phyloP scores from a whole-genome alignment of 2,888 invertebrate genomes.

The Microctonus aethiopoides region DNA sequence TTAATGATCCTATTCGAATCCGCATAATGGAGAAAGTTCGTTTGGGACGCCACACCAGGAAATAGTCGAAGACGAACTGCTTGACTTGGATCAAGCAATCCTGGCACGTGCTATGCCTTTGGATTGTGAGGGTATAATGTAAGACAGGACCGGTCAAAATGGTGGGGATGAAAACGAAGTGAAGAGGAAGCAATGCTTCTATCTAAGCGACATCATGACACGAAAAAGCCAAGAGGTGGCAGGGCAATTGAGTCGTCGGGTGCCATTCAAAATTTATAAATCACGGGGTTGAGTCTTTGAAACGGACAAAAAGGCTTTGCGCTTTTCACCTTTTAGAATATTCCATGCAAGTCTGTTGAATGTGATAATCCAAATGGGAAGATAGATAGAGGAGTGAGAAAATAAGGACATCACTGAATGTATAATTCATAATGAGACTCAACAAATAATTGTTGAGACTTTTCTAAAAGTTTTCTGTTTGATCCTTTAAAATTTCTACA shows the following conservation, averaged over 20 bases:
- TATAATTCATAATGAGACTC: not conserved
- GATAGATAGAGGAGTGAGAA: not conserved
- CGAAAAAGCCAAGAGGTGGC: not conserved
- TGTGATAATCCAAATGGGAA: not conserved
- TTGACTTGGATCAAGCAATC: conserved; percentile 18
- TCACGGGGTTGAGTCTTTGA: conserved; percentile 7
- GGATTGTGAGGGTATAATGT: not conserved
- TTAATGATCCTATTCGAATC: conserved; percentile 46
- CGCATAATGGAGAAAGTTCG: conserved; percentile 46
- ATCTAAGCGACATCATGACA: not conserved
- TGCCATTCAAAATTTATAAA: conserved; percentile 31
- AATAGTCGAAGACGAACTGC: conserved; percentile 30
- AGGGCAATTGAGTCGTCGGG: not conserved
- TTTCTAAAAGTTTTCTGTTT: not conserved
- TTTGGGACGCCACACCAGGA: conserved; percentile 29
- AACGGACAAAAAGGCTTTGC: not conserved
- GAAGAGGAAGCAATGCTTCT: not conserved
- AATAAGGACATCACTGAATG: not conserved
- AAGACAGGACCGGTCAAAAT: too few species aligned
- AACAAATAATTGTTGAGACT: not conserved
- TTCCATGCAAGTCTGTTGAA: not conserved
- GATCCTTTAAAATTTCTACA: not conserved
- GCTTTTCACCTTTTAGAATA: not conserved
- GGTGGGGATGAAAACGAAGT: not conserved
- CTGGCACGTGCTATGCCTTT: conserved; percentile 31